Base-by-base conservation (phyloP, 2,797 vertebrate species). In the Ctenosaura bakeri region DNA sequence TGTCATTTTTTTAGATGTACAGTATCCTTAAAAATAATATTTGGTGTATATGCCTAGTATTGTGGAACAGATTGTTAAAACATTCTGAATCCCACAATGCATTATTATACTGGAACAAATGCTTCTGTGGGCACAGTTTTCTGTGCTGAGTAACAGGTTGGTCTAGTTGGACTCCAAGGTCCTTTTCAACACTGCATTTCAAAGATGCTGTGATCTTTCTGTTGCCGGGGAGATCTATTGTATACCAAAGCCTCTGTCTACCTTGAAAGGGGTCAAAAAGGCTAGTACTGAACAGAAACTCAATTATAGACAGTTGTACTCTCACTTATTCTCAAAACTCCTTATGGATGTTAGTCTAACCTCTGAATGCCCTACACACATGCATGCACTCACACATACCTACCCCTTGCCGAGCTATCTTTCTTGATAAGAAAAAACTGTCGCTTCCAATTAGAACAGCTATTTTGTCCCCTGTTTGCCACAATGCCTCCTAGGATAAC, bases 271-370 rank as follows among this genome's bases (percentile, higher is more conserved):
- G 42, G 74, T 77, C 46, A 38, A n/a, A 0, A 0, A 20, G 78
- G 38, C 87, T 62, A 90, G 79, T 20, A 87, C 42, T 86, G 26
- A 88, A 87, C 52, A 91, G 88, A 90, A 74, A 77, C 90, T 89
- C 86, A 64, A 0, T 80, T 52, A 87, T 0, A 0, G 83, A 6
- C 52, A 0, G 0, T 54, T 16, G 91, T 0, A 90, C 79, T 83
- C 42, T 77, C 12, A 62, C 79, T 73, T 77, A 62, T 38, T 80
- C 76, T 91, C 59, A 0, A 0, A 78, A 66, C 83, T 42, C 24
- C 0, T 0, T 35, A 10, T 2, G n/a, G 6, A 12, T 0, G 0
- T 59, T 66, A 29, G 62, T 74, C 83, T 85, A 83, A 42, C 76
- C 13, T 18, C 18, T 59, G 69, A n/a, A 83, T 4, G 7, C 26